Evolutionary conservation across 2,797 vertebrate genomes (phyloP), one percentile per base, ranked within the genome.

Genomic region (Percopsis omiscomaycus): DNA sequence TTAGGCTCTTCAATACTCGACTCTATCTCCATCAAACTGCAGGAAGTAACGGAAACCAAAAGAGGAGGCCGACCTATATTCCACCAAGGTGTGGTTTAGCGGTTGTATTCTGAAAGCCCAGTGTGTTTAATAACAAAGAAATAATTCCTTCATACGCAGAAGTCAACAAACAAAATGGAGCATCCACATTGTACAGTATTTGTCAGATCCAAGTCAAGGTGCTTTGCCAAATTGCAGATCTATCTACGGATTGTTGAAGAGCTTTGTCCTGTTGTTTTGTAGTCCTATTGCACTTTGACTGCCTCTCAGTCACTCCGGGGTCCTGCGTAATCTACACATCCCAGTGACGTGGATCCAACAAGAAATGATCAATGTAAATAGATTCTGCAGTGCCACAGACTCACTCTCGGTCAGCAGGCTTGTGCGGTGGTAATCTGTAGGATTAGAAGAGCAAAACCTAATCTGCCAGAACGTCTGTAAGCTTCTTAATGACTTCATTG

Each of bases 401-500:
- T 70, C 81, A 66, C 84, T 83, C 80, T 79, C 80, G 66, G 82
- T 85, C 89, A 81, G 78, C 84, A 85, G 82, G 78, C 71, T 86
- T 81, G 88, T 84, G 77, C 79, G 73, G 55, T 76, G 84, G 83
- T 93, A 92, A 94, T 92, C 92, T 92, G 80, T 32, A 66, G 89
- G 92, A 93, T 93, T 94, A 93, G 88, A 89, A 86, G 84, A 91
- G 86, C 88, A 92, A 90, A 91, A 88, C 89, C 92, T 90, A 91
- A 92, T 93, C 92, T 91, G 86, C 68, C 81, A 83, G 84, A 86
- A 89, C 68, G 90, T 88, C 86, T 89, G 85, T 92, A 93, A 93
- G 88, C 91, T 91, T 88, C 92, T 93, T 93, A 93, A 91, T 91
- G 90, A 91, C 90, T 89, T 89, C 88, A 90, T 87, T 61, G 74